phyloP scores from a whole-genome alignment of 2,113 vertebrate genomes.

The Psammodynastes pulverulentus region DNA sequence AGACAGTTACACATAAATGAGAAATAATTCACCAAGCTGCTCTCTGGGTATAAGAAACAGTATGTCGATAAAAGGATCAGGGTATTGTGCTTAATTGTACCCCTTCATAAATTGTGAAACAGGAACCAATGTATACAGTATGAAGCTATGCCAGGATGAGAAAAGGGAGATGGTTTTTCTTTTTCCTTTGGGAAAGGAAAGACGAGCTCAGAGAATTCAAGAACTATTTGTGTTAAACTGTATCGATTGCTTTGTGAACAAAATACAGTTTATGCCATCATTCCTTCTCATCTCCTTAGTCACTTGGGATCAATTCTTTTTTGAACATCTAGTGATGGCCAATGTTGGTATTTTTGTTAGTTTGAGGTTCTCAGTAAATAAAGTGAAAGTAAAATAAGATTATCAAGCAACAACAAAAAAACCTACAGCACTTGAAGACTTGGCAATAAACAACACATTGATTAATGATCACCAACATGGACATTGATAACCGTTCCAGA shows the following conservation, averaged over 20 bases:
- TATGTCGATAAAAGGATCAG: background rate
- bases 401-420: conserved; percentile 64
- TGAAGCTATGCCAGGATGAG: background rate
- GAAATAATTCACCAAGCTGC: background rate
- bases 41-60: background rate
- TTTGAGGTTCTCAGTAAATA: conserved; percentile 76
- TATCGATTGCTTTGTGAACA: conserved; percentile 61
- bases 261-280: conserved; percentile 60
- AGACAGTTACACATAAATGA: background rate
- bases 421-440: conserved; percentile 54
- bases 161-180: background rate
- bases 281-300: conserved; percentile 54
- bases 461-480: conserved; percentile 28
- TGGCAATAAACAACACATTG: conserved; percentile 34
- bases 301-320: conserved; percentile 64
- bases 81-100: background rate
- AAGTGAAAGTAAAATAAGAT: conserved; percentile 74
- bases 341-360: conserved; percentile 71
- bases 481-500: background rate
- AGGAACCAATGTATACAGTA: background rate
- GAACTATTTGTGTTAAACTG: conserved; percentile 58
- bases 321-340: conserved; percentile 68
- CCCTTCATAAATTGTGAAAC: background rate
- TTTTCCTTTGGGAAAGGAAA: background rate
- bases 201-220: conserved; percentile 39